A percentile compares a stretch with the other conserved stretches of the same genome.
Conservation (phyloP, 1,140 invertebrate species). For the Ridgeia piscesae region DNA sequence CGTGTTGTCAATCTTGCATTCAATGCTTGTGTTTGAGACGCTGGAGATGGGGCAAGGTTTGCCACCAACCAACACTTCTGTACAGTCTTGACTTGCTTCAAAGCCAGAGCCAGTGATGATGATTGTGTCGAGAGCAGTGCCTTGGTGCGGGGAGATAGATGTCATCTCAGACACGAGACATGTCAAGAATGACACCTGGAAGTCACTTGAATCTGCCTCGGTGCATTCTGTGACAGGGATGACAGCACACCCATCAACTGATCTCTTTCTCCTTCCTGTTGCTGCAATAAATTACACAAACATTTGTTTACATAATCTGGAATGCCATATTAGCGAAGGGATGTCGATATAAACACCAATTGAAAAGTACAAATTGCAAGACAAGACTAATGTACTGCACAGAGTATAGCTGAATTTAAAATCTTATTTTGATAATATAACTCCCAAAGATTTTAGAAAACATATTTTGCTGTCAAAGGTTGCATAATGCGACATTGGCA, state of each 20-base stretch:
- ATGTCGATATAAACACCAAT: too few relatives aligned
- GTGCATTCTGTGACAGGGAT: neutral
- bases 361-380: too few relatives aligned
- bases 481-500: too few relatives aligned
- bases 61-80: neutral
- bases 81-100: neutral
- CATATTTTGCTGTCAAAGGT: too few relatives aligned
- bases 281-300: neutral
- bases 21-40: neutral
- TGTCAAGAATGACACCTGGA: neutral
- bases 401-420: too few relatives aligned
- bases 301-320: neutral
- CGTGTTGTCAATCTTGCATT: neutral
- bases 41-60: neutral
- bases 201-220: neutral
- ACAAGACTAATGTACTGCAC: too few relatives aligned
- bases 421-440: too few relatives aligned
- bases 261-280: neutral
- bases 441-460: too few relatives aligned
- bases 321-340: too few relatives aligned
- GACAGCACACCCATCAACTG: neutral
- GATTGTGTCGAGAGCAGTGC: neutral
- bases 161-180: neutral
- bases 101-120: slow-evolving; percentile 3
- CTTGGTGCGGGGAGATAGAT: neutral